These are phyloP conservation scores for Steinernema carpocapsae DNA, from an alignment of 2,888 invertebrate species.

Conservation along the genomic window DNA sequence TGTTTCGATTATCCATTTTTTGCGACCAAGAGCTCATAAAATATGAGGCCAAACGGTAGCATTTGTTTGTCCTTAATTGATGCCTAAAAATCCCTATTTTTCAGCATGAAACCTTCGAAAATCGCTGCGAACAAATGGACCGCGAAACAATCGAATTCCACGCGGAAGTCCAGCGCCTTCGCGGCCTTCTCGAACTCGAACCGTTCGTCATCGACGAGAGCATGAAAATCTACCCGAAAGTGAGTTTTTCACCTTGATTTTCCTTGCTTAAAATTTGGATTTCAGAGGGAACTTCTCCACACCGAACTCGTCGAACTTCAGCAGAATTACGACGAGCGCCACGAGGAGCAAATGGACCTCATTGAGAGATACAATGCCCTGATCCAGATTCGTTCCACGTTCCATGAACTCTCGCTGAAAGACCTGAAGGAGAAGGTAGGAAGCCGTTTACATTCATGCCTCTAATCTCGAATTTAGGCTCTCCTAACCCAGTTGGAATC, in stretches of 20 bases:
- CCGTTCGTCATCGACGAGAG: conserved; percentile 1
- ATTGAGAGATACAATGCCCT: not conserved
- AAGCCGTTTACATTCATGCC: not conserved
- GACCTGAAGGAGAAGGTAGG: not conserved
- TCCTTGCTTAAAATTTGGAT: not conserved
- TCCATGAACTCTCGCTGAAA: not conserved
- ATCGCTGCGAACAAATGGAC: not conserved
- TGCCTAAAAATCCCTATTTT: not conserved
- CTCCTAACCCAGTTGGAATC: not conserved
- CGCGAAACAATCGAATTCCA: not conserved
- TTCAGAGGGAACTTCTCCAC: conserved; percentile 10
- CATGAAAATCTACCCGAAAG: conserved; percentile 9
- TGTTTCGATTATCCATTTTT: not conserved
- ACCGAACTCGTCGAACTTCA: not conserved
- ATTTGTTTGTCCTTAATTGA: not conserved
- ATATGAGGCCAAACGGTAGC: too few relatives aligned
- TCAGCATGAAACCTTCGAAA: conserved; percentile 17
- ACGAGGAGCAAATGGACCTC: not conserved
- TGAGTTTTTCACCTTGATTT: not conserved
- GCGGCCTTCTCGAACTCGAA: conserved; percentile 17
- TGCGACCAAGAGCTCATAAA: not conserved
- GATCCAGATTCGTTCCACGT: not conserved
- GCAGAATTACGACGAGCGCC: not conserved
- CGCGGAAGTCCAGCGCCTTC: conserved; percentile 26
- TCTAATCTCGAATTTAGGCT: not conserved